Evolutionary conservation across 2,797 vertebrate genomes (phyloP), one percentile per base, ranked within the genome.

Genomic region (Oophaga sylvatica): DNA sequence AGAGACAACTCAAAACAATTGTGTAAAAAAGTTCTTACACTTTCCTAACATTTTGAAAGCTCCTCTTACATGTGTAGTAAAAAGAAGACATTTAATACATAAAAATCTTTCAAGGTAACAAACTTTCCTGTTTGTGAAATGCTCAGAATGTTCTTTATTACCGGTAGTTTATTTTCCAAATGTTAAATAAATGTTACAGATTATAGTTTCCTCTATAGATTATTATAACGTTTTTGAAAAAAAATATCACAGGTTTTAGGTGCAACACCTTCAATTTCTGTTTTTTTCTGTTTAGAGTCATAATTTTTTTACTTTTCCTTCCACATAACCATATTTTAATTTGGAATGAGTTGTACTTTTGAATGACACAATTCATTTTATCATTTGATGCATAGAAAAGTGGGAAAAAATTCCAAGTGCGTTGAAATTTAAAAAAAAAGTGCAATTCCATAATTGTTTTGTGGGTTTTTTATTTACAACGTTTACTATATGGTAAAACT

Each of bases 31-130:
- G 29, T 71, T 45, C 41, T 76, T 70, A 79, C 56, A 13, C 41
- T 62, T 45, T 73, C 31, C 10, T 76, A 29, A n/a, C 5, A 16
- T 2, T 13, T 53, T n/a, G 13, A 75, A 75, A 75, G 19, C 71
- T 75, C 41, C 31, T n/a, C 48, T 75, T 75, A 75, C 71, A 75
- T 11, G 5, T 11, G 19, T 0, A n/a, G 22, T 48, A 53, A 45
- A 48, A 76, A 41, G 73, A 76, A 76, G 73, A 13, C 73, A 76
- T n/a, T 53, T 35, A 70, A 70, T 70, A 70, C 16, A 15, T 15
- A 6, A 70, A 17, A 29, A 10, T 70, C 26, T 16, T 70, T 70
- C 41, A 75, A 75, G 41, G 71, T 22, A 75, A 10, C 3, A 45
- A 22, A 16, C 29, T 16, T 70, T 70, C 8, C n/a, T 19, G 6